phyloP scores from a whole-genome alignment of 1,140 invertebrate species.

The Micrasema longulum region DNA sequence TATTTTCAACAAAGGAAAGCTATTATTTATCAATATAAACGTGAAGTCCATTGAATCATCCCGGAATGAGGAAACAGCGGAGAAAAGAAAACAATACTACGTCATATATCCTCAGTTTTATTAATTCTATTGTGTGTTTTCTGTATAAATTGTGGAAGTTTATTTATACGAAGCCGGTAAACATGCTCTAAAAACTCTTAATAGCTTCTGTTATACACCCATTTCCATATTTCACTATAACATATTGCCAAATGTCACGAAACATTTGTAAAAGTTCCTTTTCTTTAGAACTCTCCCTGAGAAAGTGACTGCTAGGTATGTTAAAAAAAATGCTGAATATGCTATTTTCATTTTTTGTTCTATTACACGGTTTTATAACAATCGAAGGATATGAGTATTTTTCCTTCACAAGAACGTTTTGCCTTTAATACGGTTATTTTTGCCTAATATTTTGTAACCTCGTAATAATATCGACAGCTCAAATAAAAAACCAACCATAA shows the following conservation, averaged over 20 bases:
- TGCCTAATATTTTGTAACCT: no score
- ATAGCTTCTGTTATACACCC: conserved; percentile 34
- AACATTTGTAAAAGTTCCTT: conserved; percentile 32
- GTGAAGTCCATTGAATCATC: conserved; percentile 29
- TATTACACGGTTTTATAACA: not conserved
- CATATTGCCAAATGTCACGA: conserved; percentile 37
- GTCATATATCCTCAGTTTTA: conserved; percentile 31
- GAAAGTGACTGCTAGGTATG: conserved; percentile 1
- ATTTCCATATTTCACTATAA: conserved; percentile 33
- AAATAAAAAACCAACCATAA: no score
- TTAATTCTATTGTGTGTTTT: conserved; percentile 34
- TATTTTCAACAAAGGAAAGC: conserved; percentile 29
- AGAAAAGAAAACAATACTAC: conserved; percentile 26
- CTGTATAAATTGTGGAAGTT: conserved; percentile 23
- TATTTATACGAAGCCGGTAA: conserved; percentile 26
- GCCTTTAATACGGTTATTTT: no score
- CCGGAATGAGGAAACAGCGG: conserved; percentile 8
- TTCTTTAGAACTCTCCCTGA: not conserved
- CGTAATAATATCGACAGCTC: no score
- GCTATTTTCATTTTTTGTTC: conserved; percentile 1
- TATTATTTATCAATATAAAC: conserved; percentile 38
- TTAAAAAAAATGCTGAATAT: no score
- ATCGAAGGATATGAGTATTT: not conserved
- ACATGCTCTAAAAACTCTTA: conserved; percentile 32
- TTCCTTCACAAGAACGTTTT: no score